Evolutionary conservation across 2,113 vertebrate genomes (phyloP).

Genomic region (Mugil cephalus): DNA sequence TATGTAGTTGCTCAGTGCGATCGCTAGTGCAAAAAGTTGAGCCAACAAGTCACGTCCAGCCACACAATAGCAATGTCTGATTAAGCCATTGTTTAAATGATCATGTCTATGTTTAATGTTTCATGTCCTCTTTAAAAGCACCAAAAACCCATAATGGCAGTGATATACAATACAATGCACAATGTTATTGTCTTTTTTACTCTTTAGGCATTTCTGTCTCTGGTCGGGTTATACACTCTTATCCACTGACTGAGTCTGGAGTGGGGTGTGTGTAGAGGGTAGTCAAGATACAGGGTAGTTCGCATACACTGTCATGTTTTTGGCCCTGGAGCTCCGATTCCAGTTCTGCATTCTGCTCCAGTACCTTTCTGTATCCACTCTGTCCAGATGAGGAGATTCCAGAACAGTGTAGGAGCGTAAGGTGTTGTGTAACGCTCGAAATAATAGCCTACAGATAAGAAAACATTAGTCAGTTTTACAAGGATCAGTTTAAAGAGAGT

Average conservation of each 20-base stretch:
- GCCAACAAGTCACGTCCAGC: too few relatives aligned
- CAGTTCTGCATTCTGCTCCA: constrained; percentile 71
- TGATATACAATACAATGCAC: too few relatives aligned
- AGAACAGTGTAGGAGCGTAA: constrained; percentile 75
- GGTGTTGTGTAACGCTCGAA: constrained; percentile 82
- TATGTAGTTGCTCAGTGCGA: too few relatives aligned
- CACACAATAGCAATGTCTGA: too few relatives aligned
- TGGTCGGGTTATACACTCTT: too few relatives aligned
- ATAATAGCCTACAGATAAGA: constrained; percentile 80
- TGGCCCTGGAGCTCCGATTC: constrained; percentile 52
- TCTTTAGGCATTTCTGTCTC: not conserved
- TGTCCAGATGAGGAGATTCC: constrained; percentile 79
- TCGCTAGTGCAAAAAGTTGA: too few relatives aligned
- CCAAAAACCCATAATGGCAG: too few relatives aligned
- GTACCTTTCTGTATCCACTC: constrained; percentile 57
- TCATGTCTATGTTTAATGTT: too few relatives aligned
- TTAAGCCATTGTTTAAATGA: too few relatives aligned
- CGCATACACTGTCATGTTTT: constrained; percentile 1
- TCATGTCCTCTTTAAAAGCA: too few relatives aligned
- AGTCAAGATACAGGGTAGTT: constrained; percentile 56
- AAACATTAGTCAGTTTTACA: not conserved
- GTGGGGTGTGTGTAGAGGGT: not conserved
- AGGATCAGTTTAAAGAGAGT: not conserved
- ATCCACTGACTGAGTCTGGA: too few relatives aligned
- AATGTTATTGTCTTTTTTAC: not conserved